phyloP scores from a whole-genome alignment of 2,797 vertebrate genomes.

The Acanthornis magna region DNA sequence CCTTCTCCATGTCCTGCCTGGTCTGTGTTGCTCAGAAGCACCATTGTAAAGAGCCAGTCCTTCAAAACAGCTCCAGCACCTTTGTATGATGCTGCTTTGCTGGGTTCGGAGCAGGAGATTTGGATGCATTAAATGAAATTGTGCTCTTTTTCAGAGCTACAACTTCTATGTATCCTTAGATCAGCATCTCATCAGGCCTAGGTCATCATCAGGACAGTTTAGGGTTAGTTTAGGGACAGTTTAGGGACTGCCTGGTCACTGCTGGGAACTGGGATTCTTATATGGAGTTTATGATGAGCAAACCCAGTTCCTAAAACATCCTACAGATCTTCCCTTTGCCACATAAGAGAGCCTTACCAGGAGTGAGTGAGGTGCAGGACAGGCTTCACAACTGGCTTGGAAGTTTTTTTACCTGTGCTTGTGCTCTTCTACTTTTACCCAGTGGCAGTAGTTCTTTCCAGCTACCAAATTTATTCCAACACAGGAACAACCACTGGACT shows the following conservation, averaged over 20 bases:
- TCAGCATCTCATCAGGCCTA: background rate
- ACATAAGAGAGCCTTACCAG: background rate
- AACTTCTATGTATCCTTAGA: background rate
- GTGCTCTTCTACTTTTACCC: background rate
- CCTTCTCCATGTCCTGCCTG: background rate
- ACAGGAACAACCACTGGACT: background rate
- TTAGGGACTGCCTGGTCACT: background rate
- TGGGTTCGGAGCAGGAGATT: background rate
- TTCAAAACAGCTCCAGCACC: background rate
- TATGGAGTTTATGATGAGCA: background rate
- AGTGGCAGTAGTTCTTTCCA: background rate
- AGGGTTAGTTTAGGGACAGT: background rate
- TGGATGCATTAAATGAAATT: background rate
- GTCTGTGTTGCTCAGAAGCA: background rate
- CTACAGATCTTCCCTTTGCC: background rate
- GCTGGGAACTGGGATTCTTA: background rate
- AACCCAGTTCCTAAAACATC: background rate
- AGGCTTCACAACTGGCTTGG: background rate
- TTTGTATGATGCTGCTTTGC: background rate
- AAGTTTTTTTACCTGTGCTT: background rate
- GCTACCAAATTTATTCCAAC: background rate
- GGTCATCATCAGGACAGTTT: background rate
- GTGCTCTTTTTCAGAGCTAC: background rate
- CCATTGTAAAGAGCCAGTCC: background rate
- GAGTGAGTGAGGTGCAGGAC: background rate